Conservation (phyloP, 2,888 invertebrate genomes). For the Dicranocentrus wangi region DNA sequence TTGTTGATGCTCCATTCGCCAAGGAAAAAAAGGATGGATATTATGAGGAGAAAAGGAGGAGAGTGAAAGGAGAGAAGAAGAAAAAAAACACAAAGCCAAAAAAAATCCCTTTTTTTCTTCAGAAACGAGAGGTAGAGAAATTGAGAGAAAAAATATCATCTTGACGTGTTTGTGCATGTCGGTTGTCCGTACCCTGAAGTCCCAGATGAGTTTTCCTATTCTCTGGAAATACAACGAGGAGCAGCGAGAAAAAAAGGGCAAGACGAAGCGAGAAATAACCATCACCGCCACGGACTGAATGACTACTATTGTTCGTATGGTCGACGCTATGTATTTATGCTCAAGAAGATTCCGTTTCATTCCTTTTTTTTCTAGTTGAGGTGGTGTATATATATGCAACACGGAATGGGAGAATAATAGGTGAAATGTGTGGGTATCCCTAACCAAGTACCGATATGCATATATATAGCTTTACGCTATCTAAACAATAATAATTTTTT, state of each 20-base stretch:
- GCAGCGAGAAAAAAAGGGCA: conserved; percentile 11
- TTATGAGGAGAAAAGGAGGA: conserved; percentile 7
- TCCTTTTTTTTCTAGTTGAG: conserved; percentile 1
- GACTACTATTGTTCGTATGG: conserved; percentile 33
- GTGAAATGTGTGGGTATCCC: conserved; percentile 10
- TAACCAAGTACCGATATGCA: neutral
- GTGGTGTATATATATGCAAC: neutral
- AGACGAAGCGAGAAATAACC: conserved; percentile 46
- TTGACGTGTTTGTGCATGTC: conserved; percentile 54
- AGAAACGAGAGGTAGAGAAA: conserved; percentile 26
- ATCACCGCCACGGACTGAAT: conserved; percentile 47
- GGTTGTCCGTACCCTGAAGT: conserved; percentile 54
- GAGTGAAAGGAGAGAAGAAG: conserved; percentile 17
- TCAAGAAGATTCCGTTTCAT: neutral
- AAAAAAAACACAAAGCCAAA: conserved; percentile 2
- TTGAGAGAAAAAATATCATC: conserved; percentile 46
- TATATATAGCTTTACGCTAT: conserved; percentile 29
- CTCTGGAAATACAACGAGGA: conserved; percentile 42
- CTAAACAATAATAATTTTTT: conserved; percentile 31
- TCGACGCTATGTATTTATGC: conserved; percentile 19
- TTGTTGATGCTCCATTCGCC: neutral
- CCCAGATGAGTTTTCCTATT: conserved; percentile 57
- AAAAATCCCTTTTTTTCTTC: conserved; percentile 16
- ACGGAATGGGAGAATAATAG: conserved; percentile 3
- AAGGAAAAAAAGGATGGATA: neutral